Base-by-base conservation (phyloP, 2,797 vertebrate species). In the Tenualosa thibaudeaui region DNA sequence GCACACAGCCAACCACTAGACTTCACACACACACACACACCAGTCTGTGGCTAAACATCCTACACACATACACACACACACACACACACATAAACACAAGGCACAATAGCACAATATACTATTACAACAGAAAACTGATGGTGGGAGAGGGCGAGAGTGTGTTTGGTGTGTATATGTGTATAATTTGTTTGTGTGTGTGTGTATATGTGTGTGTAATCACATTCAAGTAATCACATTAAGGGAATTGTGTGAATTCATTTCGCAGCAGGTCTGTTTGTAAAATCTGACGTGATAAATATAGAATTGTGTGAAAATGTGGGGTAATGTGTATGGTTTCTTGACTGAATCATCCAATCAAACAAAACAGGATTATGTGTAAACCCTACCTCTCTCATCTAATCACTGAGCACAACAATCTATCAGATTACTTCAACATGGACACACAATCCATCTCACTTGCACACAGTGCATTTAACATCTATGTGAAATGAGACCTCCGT, bases 1-100 rank as follows among this genome's bases (percentile, higher is more conserved):
- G 92, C 86, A 89, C 92, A 90, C 89, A 86, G 92, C 93, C 93
- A 92, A 91, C 93, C 89, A 90, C 85, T 87, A 91, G n/a, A 84
- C 51, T 22, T 90, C 87, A 89, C 90, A 91, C 90, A 89, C 78
- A 89, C 78, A 89, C 91, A 90, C 92, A 93, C 31, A 31, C 31
- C 31, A 31, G 31, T 93, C 88, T 93, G 91, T 91, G 88, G 83
- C 90, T 84, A 83, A 88, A 90, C 90, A 87, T 86, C 87, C 83
- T 71, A 68, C 85, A 49, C 86, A 83, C 84, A 85, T 86, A 84
- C 87, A 81, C 54, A 86, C 83, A 87, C 31, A 17, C 84, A 68
- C 56, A 87, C 81, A 89, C 85, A 81, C 60, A 84, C 60, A 86
- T 78, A 81, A 0, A 78, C 62, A 53, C 78, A 53, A 5, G n/a